Evolutionary conservation across 2,113 vertebrate genomes (phyloP), one percentile per base, ranked within the genome.

Genomic region (Arizona elegans): DNA sequence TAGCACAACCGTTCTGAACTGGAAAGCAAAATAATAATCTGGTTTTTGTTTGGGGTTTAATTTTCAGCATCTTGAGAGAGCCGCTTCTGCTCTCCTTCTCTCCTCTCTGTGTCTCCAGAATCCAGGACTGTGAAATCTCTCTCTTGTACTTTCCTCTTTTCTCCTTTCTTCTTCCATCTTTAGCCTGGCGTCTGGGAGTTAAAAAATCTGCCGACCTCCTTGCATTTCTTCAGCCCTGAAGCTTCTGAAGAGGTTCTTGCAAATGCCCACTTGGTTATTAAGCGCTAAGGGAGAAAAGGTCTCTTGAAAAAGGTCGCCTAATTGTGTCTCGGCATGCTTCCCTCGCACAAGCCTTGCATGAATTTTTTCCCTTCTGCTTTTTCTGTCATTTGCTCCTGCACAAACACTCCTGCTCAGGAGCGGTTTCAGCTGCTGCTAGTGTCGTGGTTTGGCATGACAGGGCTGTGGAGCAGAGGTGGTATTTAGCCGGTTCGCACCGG

Each of bases 161-260:
- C 90, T 29, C 24, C 90, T 86, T 85, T 33, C 24, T 93, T 53
- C 85, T 95, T 96, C 90, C 97, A 97, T 96, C 97, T 96, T 97
- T 96, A 96, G 96, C 97, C 95, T 97, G 97, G 96, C 95, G 87
- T 94, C 23, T 95, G 90, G 50, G 0, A 91, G 95, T 97, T 96
- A 97, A 96, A 95, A 92, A 92, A 93, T 96, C 96, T 97, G 91
- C 95, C 93, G 95, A 92, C 87, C 89, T 95, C 93, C 95, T 94
- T 93, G 88, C 96, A 93, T 88, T 96, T 96, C 95, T 97, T 87
- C 96, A 94, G 88, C 96, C 96, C 62, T 96, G 96, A 97, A 92
- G 94, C 95, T 94, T 93, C 97, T 93, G 91, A 94, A 93, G 56
- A 96, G 95, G 93, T 97, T 96, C 90, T 96, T 94, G 92, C 93